Conservation (phyloP, 2,797 vertebrate genomes). For the Pygocentrus nattereri region DNA sequence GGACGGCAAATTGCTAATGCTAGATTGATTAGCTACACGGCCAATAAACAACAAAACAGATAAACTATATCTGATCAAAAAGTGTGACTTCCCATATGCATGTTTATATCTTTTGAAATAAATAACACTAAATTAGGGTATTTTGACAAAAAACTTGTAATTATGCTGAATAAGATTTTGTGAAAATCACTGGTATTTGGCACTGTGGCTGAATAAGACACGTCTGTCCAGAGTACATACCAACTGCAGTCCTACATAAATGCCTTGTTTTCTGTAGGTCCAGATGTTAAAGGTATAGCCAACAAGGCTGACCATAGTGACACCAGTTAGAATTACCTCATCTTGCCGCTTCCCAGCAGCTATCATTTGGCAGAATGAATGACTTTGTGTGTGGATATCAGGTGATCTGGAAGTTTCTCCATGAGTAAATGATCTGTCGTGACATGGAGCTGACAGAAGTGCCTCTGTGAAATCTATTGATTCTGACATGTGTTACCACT, state of each 20-base stretch:
- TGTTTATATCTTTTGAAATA: no score
- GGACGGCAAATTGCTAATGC: no score
- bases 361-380: no score
- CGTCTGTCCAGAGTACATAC: not conserved
- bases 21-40: no score
- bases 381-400: not conserved
- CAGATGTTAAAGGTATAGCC: no score
- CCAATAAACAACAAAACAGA: no score
- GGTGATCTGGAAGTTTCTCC: not conserved
- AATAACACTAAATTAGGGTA: no score
- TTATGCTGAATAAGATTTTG: no score
- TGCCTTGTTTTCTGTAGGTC: not conserved
- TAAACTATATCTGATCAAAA: no score
- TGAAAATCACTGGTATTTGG: no score
- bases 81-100: not conserved
- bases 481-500: not conserved
- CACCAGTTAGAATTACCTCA: not conserved
- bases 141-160: no score
- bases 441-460: not conserved
- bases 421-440: slow-evolving; percentile 8
- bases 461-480: not conserved
- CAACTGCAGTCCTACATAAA: not conserved
- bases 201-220: not conserved
- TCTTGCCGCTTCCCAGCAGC: not conserved
- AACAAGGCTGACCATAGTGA: not conserved